phyloP scores from a whole-genome alignment of 2,113 vertebrate species.

The Mobula hypostoma region DNA sequence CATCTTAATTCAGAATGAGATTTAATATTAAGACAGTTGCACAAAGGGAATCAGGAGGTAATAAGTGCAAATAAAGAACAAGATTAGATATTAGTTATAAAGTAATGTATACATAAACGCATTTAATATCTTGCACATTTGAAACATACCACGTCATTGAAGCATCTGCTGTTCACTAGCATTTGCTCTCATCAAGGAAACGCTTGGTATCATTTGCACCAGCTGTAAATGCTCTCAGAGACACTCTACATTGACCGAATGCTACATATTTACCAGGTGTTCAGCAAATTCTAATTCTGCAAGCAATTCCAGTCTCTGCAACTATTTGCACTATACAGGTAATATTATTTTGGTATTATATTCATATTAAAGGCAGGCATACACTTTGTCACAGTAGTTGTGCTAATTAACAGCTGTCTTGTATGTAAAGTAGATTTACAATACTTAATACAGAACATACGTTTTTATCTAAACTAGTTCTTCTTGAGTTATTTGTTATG shows the following conservation, averaged over 20 bases:
- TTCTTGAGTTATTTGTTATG: not conserved
- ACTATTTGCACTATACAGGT: not conserved
- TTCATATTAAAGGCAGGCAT: slow-evolving; percentile 8
- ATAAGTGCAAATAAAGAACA: not conserved
- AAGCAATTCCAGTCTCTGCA: slow-evolving; percentile 17
- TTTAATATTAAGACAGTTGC: not conserved
- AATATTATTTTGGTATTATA: not conserved
- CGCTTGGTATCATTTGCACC: slow-evolving; percentile 14
- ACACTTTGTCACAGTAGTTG: not conserved
- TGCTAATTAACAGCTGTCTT: not conserved
- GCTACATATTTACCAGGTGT: not conserved
- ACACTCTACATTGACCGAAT: not conserved
- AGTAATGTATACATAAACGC: not conserved
- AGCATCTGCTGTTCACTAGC: not conserved
- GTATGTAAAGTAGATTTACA: not conserved
- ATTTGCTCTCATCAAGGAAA: not conserved
- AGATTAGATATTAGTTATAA: not conserved
- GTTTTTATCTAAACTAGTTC: not conserved
- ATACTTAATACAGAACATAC: not conserved
- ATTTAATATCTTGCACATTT: slow-evolving; percentile 11
- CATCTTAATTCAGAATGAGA: not conserved
- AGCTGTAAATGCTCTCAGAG: slow-evolving; percentile 15
- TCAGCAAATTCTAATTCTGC: not conserved
- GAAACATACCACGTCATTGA: not conserved
- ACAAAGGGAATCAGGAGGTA: not conserved